Conservation (phyloP, 2,888 invertebrate species). For the Leptopilina myrica region DNA sequence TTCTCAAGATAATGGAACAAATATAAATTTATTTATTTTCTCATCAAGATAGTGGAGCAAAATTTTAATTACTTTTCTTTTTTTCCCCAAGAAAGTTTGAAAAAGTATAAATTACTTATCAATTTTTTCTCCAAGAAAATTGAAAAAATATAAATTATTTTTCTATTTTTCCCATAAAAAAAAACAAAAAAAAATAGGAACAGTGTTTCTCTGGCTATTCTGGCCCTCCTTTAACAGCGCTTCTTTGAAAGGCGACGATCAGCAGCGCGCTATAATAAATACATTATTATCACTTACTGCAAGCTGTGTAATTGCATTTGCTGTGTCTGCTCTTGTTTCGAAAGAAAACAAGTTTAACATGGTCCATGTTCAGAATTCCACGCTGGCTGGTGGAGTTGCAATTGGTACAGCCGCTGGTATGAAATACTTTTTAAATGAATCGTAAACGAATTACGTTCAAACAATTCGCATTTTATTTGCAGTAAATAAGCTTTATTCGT, state of each 20-base stretch:
- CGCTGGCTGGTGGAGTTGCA: constrained; percentile 95
- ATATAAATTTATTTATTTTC: too few relatives aligned
- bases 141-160: not conserved
- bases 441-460: constrained; percentile 13
- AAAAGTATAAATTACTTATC: not conserved
- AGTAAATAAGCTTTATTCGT: constrained; percentile 43
- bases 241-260: constrained; percentile 83
- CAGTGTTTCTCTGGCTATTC: constrained; percentile 95
- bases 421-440: constrained; percentile 20
- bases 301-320: constrained; percentile 89
- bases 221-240: constrained; percentile 98
- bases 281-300: constrained; percentile 93
- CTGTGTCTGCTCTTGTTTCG: constrained; percentile 87
- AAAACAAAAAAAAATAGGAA: constrained; percentile 79
- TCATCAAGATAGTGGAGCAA: too few relatives aligned
- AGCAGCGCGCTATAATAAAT: constrained; percentile 93
- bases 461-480: constrained; percentile 35
- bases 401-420: constrained; percentile 86
- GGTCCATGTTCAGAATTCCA: constrained; percentile 96
- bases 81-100: not conserved
- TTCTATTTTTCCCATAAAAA: not conserved
- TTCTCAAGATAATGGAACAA: too few relatives aligned
- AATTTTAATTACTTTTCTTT: not conserved
- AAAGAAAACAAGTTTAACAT: constrained; percentile 89
- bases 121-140: too few relatives aligned